These are phyloP conservation scores for Bovichtus diacanthus DNA, from an alignment of 2,797 vertebrate genomes.

Conservation along the genomic window DNA sequence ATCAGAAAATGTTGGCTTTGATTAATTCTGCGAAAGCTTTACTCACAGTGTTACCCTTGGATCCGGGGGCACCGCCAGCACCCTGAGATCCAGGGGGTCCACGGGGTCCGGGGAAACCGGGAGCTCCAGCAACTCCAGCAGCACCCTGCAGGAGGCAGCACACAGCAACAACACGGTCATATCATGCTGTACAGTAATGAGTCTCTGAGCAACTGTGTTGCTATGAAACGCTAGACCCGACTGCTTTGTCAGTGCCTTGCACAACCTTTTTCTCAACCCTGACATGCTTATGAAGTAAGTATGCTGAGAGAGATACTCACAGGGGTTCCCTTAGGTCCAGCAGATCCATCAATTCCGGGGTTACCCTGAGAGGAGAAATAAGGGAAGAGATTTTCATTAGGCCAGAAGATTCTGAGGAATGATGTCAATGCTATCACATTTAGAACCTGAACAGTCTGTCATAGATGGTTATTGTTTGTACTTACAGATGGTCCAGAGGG, in stretches of 20 bases:
- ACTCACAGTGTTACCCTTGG: slow-evolving; percentile 98
- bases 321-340: slow-evolving; percentile 91
- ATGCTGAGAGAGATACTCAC: slow-evolving; percentile 84
- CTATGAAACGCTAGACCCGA: background rate
- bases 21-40: background rate
- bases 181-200: slow-evolving; percentile 4
- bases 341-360: slow-evolving; percentile 92
- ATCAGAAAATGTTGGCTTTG: background rate
- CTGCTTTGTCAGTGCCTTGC: background rate
- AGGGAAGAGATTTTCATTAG: background rate
- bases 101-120: slow-evolving; percentile 96
- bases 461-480: slow-evolving; percentile 32
- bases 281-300: background rate
- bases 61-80: slow-evolving; percentile 89
- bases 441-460: background rate
- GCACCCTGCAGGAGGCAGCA: slow-evolving; percentile 89
- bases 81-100: slow-evolving; percentile 94
- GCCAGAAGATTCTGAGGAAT: background rate
- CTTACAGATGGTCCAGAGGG: slow-evolving; percentile 92
- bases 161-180: slow-evolving; percentile 45
- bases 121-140: slow-evolving; percentile 95
- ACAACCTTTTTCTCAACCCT: background rate
- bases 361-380: slow-evolving; percentile 87
- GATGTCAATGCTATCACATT: background rate
- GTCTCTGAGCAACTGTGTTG: background rate